Evolutionary conservation across 2,797 vertebrate species (phyloP).

Genomic region (Columba guinea): DNA sequence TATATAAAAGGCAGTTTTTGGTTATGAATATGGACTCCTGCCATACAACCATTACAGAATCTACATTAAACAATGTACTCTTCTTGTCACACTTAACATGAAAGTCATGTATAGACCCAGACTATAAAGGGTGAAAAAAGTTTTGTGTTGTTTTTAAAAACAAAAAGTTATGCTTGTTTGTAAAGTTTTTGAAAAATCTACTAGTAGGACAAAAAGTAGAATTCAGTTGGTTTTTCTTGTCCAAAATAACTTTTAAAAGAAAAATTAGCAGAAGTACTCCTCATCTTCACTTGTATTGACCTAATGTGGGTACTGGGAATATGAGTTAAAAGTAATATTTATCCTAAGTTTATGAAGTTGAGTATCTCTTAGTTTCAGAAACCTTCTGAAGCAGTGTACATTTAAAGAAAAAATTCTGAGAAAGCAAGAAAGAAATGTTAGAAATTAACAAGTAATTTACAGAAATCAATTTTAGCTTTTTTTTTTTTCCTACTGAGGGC

Average conservation of each 20-base stretch:
- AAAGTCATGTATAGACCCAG: accelerated
- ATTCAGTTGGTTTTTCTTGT: neutral
- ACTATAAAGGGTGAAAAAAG: neutral
- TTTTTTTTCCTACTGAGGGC: neutral
- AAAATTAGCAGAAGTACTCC: neutral
- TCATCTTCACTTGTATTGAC: neutral
- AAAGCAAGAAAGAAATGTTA: neutral
- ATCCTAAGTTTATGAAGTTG: neutral
- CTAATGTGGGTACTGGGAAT: neutral
- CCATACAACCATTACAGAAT: neutral
- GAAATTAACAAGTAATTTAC: neutral
- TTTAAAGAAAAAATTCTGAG: neutral
- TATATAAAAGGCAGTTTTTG: neutral
- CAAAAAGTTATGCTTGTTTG: neutral
- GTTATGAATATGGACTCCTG: neutral
- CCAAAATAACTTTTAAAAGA: neutral
- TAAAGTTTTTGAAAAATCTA: neutral
- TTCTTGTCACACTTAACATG: neutral
- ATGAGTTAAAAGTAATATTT: neutral
- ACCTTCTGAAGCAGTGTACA: neutral
- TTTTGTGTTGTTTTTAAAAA: neutral
- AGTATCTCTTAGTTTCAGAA: neutral
- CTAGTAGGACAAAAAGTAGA: neutral
- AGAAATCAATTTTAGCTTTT: neutral
- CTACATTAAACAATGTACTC: neutral